Evolutionary conservation across 2,113 vertebrate species (phyloP).

Genomic region (Alectura lathami): DNA sequence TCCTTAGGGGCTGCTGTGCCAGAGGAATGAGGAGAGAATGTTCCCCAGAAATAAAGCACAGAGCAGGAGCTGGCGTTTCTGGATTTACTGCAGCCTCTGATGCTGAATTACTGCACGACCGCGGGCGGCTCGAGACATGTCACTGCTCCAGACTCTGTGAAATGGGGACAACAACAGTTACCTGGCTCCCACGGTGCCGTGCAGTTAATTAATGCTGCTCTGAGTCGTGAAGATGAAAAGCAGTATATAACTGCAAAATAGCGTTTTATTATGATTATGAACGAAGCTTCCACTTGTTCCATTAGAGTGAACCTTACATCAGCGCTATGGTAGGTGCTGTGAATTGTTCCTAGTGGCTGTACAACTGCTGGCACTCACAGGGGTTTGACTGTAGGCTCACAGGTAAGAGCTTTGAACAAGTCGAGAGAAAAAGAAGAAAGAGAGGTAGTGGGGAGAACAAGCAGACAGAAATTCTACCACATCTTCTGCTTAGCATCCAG

Average conservation of each 20-base stretch:
- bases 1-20: background rate
- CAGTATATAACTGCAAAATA: background rate
- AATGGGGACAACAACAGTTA: background rate
- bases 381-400: background rate
- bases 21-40: background rate
- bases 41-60: background rate
- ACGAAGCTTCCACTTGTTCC: constrained; percentile 16
- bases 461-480: background rate
- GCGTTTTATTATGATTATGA: constrained; percentile 13
- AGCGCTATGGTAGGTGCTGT: background rate
- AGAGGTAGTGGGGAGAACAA: background rate
- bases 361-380: background rate
- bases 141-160: constrained; percentile 9
- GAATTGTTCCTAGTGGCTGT: background rate
- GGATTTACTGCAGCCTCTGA: background rate
- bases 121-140: background rate
- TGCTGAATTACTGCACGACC: background rate
- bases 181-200: background rate
- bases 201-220: constrained; percentile 54
- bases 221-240: constrained; percentile 49
- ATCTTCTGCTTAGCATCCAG: background rate
- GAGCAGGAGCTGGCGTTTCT: background rate
- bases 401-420: background rate
- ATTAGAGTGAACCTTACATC: background rate
- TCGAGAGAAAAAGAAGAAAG: background rate